Evolutionary conservation across 2,888 invertebrate genomes (phyloP).

Genomic region (Pterobdella sp.): DNA sequence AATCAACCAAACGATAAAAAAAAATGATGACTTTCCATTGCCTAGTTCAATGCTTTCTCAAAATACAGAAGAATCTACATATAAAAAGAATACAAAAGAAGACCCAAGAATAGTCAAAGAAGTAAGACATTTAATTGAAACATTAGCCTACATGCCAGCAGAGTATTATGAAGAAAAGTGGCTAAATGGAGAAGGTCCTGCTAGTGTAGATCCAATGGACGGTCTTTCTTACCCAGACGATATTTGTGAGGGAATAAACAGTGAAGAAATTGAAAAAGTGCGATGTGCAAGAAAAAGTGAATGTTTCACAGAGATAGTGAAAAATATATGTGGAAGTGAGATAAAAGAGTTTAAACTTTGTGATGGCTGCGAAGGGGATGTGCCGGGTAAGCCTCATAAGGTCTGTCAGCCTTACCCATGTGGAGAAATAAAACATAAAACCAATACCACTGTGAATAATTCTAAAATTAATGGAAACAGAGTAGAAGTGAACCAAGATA

Average conservation of each 20-base stretch:
- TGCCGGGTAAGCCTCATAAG: background rate
- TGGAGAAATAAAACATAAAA: background rate
- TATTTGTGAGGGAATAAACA: background rate
- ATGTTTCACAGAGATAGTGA: background rate
- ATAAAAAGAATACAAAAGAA: background rate
- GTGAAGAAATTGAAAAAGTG: background rate
- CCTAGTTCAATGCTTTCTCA: background rate
- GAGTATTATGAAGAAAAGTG: too few species aligned
- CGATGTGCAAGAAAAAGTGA: background rate
- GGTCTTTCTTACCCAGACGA: background rate
- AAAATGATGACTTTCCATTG: background rate
- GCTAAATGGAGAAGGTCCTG: too few species aligned
- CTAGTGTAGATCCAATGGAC: background rate
- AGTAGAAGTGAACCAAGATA: background rate
- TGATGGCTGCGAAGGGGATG: background rate
- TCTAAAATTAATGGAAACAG: background rate
- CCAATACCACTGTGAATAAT: background rate
- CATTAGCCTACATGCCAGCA: background rate
- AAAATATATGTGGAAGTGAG: background rate
- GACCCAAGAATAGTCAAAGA: conserved; percentile 7
- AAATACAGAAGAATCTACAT: too few species aligned
- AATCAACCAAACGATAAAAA: too few species aligned
- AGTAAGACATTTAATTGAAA: conserved; percentile 4
- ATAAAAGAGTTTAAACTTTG: background rate
- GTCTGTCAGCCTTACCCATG: background rate